A percentile compares a stretch with the other conserved stretches of the same genome.
These are phyloP conservation scores for Gopherus flavomarginatus DNA, from an alignment of 2,113 vertebrate genomes.

Conservation along the genomic window DNA sequence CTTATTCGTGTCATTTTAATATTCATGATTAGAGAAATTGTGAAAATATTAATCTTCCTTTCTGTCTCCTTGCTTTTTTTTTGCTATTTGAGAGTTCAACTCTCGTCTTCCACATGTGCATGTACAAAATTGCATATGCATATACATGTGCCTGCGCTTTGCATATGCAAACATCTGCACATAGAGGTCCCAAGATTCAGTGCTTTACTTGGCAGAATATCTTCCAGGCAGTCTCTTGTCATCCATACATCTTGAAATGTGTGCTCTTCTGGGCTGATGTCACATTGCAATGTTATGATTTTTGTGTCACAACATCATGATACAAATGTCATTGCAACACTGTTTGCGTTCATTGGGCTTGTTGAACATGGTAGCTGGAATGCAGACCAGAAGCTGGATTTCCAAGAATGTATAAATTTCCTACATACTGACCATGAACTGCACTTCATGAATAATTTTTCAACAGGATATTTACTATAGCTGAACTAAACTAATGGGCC, in stretches of 20 bases:
- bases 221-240: neutral
- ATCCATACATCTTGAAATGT: neutral
- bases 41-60: neutral
- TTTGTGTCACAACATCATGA: neutral
- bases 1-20: neutral
- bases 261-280: neutral
- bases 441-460: neutral
- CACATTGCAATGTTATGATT: neutral
- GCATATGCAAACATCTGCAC: neutral
- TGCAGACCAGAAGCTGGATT: neutral
- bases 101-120: neutral
- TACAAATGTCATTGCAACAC: neutral
- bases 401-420: neutral
- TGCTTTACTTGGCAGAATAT: neutral
- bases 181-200: neutral
- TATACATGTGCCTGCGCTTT: neutral
- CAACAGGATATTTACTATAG: neutral
- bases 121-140: neutral
- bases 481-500: neutral
- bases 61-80: neutral
- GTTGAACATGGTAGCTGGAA: neutral
- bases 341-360: neutral
- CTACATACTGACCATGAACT: neutral
- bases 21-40: neutral
- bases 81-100: neutral